Base-by-base conservation (phyloP, 2,888 invertebrate genomes). In the Polylopha cassiicola region DNA sequence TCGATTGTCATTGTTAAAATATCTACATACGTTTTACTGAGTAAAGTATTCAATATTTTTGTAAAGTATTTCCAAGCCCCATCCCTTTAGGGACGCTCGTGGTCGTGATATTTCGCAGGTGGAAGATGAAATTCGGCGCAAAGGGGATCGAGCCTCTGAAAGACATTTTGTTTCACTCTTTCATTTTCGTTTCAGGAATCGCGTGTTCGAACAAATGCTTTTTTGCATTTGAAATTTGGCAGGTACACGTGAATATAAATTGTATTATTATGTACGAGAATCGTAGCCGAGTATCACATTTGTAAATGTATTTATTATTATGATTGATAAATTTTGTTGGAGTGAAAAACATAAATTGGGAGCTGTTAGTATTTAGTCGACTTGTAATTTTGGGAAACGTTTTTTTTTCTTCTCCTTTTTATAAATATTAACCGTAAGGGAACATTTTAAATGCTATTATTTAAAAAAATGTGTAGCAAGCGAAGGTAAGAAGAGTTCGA, bases 381-480 rank as follows among this genome's bases (percentile, higher is more conserved):
- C n/a, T n/a, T n/a, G n/a, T n/a, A n/a, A n/a, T n/a, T n/a, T n/a
- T n/a, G n/a, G n/a, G n/a, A n/a, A n/a, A n/a, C n/a, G n/a, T n/a
- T n/a, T n/a, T n/a, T n/a, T n/a, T n/a, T n/a, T n/a, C n/a, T n/a
- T n/a, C n/a, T n/a, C n/a, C n/a, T n/a, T n/a, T n/a, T n/a, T n/a
- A n/a, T n/a, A n/a, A n/a, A n/a, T n/a, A n/a, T n/a, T n/a, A n/a
- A n/a, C n/a, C n/a, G 24, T 21, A 13, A 10, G 38, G 49, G 49
- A 53, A 47, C 38, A 44, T 41, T 56, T 51, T 53, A 43, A 44
- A 33, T 44, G 37, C 26, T 53, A 46, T 37, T 46, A 46, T 46
- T 39, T 44, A 43, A 47, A 45, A 48, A 53, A 43, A 50, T 45
- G 46, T 48, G 16, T 9, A 8, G 38, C 21, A 24, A 22, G 18